These are phyloP conservation scores for Polylopha cassiicola DNA, from an alignment of 2,888 invertebrate genomes.

Conservation along the genomic window DNA sequence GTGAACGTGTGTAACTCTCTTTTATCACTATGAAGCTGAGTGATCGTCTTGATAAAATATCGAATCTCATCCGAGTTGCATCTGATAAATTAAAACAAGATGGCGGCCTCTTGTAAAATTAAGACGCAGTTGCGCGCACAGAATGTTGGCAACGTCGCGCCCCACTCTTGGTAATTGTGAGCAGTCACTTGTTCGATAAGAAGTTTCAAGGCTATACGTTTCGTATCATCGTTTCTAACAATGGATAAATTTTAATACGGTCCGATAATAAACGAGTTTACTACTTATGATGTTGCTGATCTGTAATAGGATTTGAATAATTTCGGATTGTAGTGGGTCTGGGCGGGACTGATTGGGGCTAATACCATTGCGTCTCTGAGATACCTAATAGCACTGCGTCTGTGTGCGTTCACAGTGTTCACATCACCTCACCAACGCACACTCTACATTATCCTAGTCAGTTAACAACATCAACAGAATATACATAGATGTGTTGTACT, in stretches of 20 bases:
- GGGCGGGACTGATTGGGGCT: constrained; percentile 39
- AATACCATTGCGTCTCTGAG: constrained; percentile 28
- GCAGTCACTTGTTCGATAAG: constrained; percentile 69
- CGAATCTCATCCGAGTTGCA: constrained; percentile 40
- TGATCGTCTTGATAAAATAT: constrained; percentile 13
- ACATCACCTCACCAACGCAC: constrained; percentile 26
- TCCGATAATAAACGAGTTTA: constrained; percentile 41
- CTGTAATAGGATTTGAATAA: constrained; percentile 11
- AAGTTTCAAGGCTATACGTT: constrained; percentile 70
- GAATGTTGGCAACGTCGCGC: constrained; percentile 72
- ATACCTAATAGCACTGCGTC: constrained; percentile 17
- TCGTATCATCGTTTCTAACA: constrained; percentile 58
- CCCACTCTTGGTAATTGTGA: constrained; percentile 40
- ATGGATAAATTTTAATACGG: constrained; percentile 51
- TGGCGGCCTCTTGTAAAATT: constrained; percentile 64
- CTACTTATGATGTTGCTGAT: constrained; percentile 31
- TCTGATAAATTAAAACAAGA: constrained; percentile 62
- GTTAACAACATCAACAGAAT: constrained; percentile 9
- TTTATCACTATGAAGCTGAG: constrained; percentile 6
- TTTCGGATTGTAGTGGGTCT: constrained; percentile 29
- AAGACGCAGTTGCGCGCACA: constrained; percentile 63
- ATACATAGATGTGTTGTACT: constrained; percentile 2
- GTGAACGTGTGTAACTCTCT: constrained; percentile 9
- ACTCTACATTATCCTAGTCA: constrained; percentile 25
- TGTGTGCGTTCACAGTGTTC: constrained; percentile 29